Conservation (phyloP, 2,888 invertebrate species). For the Bedellia somnulentella region DNA sequence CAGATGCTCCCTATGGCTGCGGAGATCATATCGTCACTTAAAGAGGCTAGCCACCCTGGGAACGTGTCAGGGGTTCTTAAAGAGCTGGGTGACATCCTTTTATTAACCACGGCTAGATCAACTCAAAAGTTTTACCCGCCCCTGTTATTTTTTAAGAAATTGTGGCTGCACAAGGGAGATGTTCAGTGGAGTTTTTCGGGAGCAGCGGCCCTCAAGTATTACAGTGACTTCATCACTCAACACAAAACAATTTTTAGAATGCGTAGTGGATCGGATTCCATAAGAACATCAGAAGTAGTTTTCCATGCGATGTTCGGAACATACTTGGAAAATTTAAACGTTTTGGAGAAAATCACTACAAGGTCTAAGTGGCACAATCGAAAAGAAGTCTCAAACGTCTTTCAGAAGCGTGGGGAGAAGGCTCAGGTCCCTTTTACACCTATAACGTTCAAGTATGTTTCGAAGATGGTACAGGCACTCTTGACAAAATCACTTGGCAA, state of each 20-base stretch:
- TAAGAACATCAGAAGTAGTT: too few relatives aligned
- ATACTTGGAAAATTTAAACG: conserved; percentile 8
- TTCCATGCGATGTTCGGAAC: too few relatives aligned
- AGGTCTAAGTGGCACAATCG: conserved; percentile 3
- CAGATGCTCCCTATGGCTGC: conserved; percentile 15
- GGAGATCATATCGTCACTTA: background rate
- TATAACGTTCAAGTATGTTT: conserved; percentile 8
- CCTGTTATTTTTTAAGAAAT: too few relatives aligned
- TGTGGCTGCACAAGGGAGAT: conserved; percentile 6
- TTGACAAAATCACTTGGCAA: conserved; percentile 12
- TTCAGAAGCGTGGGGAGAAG: conserved; percentile 7
- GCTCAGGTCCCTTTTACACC: conserved; percentile 2
- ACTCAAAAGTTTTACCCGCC: conserved; percentile 13
- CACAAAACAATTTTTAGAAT: conserved; percentile 6
- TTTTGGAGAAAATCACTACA: conserved; percentile 4
- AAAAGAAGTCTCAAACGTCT: conserved; percentile 9
- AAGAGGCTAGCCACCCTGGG: conserved; percentile 11
- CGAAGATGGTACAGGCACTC: conserved; percentile 12
- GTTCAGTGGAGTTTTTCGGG: too few relatives aligned
- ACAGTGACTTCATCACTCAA: conserved; percentile 7
- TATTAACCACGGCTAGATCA: conserved; percentile 12
- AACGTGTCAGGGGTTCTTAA: conserved; percentile 13
- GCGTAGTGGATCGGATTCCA: too few relatives aligned
- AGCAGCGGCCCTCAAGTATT: conserved; percentile 12
- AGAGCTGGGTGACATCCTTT: conserved; percentile 14